Evolutionary conservation across 1,140 invertebrate genomes (phyloP).

Genomic region (Lasioglossum baleicum): DNA sequence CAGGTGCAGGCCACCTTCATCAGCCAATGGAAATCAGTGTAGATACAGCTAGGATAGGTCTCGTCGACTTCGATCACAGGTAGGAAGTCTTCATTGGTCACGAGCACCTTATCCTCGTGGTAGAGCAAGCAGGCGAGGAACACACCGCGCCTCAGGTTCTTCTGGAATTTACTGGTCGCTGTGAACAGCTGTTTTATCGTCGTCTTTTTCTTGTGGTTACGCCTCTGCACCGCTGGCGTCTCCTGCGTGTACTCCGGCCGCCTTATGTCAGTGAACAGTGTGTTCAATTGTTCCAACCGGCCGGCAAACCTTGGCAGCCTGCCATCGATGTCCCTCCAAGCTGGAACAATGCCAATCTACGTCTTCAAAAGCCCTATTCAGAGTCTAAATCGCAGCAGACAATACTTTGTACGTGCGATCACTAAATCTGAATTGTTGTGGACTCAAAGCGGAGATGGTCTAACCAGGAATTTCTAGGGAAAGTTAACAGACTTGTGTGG

Average conservation of each 20-base stretch:
- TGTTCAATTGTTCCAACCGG: slow-evolving; percentile 86
- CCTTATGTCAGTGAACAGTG: slow-evolving; percentile 86
- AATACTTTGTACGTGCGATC: not conserved
- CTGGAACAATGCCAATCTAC: slow-evolving; percentile 72
- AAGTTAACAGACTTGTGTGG: too few species aligned
- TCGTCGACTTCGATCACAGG: slow-evolving; percentile 98
- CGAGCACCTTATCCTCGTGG: slow-evolving; percentile 95
- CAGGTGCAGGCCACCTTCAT: slow-evolving; percentile 98
- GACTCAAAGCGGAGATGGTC: not conserved
- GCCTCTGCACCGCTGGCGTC: slow-evolving; percentile 81
- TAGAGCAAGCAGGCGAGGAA: slow-evolving; percentile 95
- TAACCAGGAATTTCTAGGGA: not conserved
- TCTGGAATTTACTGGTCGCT: slow-evolving; percentile 96
- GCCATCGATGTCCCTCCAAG: slow-evolving; percentile 90
- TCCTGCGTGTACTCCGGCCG: slow-evolving; percentile 83
- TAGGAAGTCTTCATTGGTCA: slow-evolving; percentile 97
- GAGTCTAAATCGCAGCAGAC: too few species aligned
- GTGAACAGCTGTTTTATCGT: slow-evolving; percentile 97
- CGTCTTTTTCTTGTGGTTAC: slow-evolving; percentile 90
- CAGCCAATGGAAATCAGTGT: slow-evolving; percentile 97
- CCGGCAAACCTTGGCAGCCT: slow-evolving; percentile 85
- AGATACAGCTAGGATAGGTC: slow-evolving; percentile 93
- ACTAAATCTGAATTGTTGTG: not conserved
- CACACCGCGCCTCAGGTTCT: slow-evolving; percentile 93
- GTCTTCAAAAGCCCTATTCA: not conserved